A percentile compares a stretch with the other conserved stretches of the same genome.
These are phyloP conservation scores for Megastigmus dorsalis DNA, from an alignment of 2,888 invertebrate genomes.

Conservation along the genomic window DNA sequence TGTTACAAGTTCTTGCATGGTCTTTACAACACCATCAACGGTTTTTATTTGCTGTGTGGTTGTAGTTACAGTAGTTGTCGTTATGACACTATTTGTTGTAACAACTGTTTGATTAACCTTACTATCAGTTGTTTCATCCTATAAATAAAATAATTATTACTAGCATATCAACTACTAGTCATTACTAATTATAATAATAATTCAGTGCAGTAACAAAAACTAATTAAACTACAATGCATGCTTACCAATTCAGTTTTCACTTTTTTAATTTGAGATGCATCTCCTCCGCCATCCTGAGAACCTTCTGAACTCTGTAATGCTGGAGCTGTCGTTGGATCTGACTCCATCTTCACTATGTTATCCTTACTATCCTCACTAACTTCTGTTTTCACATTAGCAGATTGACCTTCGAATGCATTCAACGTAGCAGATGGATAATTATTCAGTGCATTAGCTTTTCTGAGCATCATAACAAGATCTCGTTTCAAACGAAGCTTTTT, in stretches of 20 bases:
- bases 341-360: constrained; percentile 59
- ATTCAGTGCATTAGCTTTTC: constrained; percentile 78
- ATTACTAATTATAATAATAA: not conserved
- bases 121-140: constrained; percentile 77
- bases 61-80: constrained; percentile 73
- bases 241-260: constrained; percentile 65
- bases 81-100: constrained; percentile 69
- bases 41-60: constrained; percentile 72
- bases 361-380: constrained; percentile 29
- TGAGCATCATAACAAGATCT: constrained; percentile 79
- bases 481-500: constrained; percentile 83
- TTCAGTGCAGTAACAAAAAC: not conserved
- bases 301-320: not conserved
- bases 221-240: constrained; percentile 1
- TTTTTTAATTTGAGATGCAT: constrained; percentile 58
- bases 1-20: constrained; percentile 74
- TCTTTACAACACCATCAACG: constrained; percentile 76
- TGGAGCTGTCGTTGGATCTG: constrained; percentile 22
- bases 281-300: constrained; percentile 37
- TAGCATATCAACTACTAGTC: too few species aligned
- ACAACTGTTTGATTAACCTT: constrained; percentile 68
- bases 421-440: constrained; percentile 59
- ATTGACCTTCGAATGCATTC: constrained; percentile 59
- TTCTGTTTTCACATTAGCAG: constrained; percentile 52
- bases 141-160: constrained; percentile 75